phyloP scores from a whole-genome alignment of 2,113 vertebrate genomes.

The Rhombomys opimus region DNA sequence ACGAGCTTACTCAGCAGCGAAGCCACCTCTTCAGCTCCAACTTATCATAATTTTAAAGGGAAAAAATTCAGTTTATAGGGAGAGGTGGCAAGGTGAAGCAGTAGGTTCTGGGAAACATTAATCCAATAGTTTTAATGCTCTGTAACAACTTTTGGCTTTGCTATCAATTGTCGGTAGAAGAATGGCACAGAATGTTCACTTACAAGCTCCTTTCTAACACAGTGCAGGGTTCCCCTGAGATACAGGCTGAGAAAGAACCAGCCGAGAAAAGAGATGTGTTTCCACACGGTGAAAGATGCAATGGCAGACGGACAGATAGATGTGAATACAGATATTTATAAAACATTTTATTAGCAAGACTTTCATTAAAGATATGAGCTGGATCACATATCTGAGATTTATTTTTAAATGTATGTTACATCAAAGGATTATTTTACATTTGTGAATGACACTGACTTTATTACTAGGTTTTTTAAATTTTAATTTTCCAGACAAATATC shows the following conservation, averaged over 20 bases:
- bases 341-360: background rate
- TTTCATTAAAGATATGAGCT: background rate
- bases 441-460: background rate
- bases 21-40: too few relatives aligned
- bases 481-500: background rate
- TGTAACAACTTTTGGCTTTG: background rate
- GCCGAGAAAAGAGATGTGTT: background rate
- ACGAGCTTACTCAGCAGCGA: rapidly evolving
- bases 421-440: background rate
- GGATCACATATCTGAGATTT: background rate
- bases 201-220: background rate
- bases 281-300: background rate
- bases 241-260: background rate
- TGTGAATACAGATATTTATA: background rate
- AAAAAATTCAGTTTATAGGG: background rate
- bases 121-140: background rate
- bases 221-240: background rate
- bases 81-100: background rate
- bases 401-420: background rate
- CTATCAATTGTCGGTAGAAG: background rate
- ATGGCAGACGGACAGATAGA: background rate
- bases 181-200: background rate
- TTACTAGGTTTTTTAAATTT: background rate
- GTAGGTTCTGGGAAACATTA: background rate
- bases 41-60: background rate